Percentiles rank a stretch among this genome's conserved stretches.
Evolutionary conservation across 2,113 vertebrate species (phyloP).

Genomic region (Orthonyx spaldingii): DNA sequence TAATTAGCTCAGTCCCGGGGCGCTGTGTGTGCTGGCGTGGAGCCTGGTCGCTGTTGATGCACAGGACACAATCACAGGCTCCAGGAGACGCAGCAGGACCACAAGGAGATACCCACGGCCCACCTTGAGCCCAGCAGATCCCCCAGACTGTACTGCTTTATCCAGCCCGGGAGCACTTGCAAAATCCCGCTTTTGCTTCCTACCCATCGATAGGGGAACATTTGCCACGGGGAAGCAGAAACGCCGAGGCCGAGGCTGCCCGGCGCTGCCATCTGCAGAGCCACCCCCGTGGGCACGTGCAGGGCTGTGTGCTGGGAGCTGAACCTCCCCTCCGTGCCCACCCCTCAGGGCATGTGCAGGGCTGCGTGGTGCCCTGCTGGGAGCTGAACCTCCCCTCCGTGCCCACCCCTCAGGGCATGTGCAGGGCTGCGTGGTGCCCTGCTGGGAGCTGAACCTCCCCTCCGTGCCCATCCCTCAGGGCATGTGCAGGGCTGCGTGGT

Average conservation of each 20-base stretch:
- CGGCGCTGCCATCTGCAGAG: neutral
- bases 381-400: neutral
- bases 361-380: rapidly evolving
- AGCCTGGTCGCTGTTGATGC: rapidly evolving
- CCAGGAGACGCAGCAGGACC: neutral
- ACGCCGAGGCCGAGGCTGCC: neutral
- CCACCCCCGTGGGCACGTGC: neutral
- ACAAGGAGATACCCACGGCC: neutral
- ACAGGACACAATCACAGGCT: neutral
- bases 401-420: neutral
- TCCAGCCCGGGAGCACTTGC: neutral
- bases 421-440: rapidly evolving
- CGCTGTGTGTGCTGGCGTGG: neutral
- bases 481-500: rapidly evolving
- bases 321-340: neutral
- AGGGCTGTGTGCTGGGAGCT: rapidly evolving
- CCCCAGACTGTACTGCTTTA: neutral
- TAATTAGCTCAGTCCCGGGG: neutral
- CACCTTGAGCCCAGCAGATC: neutral
- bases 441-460: neutral
- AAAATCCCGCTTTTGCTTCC: neutral
- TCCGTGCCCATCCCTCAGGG: too few relatives aligned
- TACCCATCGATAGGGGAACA: rapidly evolving
- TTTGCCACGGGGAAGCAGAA: neutral
- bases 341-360: rapidly evolving